phyloP scores from a whole-genome alignment of 1,140 invertebrate species.

The Phthorimaea operculella region DNA sequence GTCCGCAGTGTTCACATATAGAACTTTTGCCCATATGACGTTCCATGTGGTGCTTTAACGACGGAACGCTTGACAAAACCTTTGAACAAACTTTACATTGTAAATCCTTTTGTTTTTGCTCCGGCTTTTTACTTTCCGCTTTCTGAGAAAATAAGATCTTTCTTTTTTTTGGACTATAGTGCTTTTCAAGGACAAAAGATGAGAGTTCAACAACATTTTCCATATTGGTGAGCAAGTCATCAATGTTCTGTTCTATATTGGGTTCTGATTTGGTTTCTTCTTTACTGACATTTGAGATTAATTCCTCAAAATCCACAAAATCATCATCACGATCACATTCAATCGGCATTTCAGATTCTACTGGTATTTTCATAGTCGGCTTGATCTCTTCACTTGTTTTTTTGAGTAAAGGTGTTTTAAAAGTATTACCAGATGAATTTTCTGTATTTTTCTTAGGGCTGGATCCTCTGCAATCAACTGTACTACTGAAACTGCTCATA shows the following conservation, averaged over 20 bases:
- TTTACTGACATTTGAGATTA: background rate
- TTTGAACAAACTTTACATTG: slow-evolving; percentile 41
- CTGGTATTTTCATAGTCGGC: background rate
- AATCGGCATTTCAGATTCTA: background rate
- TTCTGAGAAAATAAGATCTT: slow-evolving; percentile 20
- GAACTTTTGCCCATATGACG: slow-evolving; percentile 40
- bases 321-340: background rate
- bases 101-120: slow-evolving; percentile 24
- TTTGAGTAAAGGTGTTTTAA: too few relatives aligned
- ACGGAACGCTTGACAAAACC: slow-evolving; percentile 42
- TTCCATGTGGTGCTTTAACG: slow-evolving; percentile 50
- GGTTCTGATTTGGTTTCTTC: background rate
- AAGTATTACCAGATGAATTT: too few relatives aligned
- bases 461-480: too few relatives aligned
- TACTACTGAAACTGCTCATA: slow-evolving; percentile 19
- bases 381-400: too few relatives aligned
- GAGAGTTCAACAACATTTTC: slow-evolving; percentile 8
- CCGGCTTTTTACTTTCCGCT: too few relatives aligned
- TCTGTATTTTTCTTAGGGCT: background rate
- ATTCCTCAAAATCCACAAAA: background rate
- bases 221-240: slow-evolving; percentile 10
- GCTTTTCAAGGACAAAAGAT: too few relatives aligned
- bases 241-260: background rate
- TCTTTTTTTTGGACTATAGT: slow-evolving; percentile 9
- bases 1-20: slow-evolving; percentile 53